Evolutionary conservation across 2,113 vertebrate genomes (phyloP).

Genomic region (Formicarius rufipectus): DNA sequence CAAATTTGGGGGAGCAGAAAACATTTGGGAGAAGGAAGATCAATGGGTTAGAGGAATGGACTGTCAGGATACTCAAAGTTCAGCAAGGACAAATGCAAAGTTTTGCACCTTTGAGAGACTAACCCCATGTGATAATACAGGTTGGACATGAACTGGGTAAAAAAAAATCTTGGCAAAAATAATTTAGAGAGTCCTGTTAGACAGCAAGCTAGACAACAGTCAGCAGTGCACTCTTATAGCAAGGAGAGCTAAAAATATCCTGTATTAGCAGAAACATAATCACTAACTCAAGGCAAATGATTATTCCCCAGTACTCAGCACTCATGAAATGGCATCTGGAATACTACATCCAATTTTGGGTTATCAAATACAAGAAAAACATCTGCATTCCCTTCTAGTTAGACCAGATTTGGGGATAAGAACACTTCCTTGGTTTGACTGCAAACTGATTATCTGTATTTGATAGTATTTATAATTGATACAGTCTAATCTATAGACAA

Average conservation of each 20-base stretch:
- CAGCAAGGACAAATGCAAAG: background rate
- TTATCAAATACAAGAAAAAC: background rate
- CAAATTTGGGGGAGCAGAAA: no score
- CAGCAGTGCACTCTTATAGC: background rate
- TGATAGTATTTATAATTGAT: background rate
- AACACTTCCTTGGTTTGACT: background rate
- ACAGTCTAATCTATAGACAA: background rate
- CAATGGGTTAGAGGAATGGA: no score
- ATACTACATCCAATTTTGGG: background rate
- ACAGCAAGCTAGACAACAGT: background rate
- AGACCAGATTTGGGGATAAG: no score
- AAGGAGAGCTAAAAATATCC: background rate
- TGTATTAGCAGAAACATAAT: background rate
- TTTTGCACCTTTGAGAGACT: background rate
- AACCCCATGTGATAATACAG: background rate
- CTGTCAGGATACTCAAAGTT: background rate
- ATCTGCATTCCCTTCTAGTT: no score
- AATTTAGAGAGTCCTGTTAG: background rate
- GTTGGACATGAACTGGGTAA: background rate
- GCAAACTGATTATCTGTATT: background rate
- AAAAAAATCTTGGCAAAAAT: background rate
- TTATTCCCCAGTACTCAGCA: background rate
- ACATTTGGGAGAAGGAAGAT: no score
- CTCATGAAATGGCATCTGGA: background rate
- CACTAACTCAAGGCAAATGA: background rate